phyloP scores from a whole-genome alignment of 2,113 vertebrate species.

The Loxodonta africana region DNA sequence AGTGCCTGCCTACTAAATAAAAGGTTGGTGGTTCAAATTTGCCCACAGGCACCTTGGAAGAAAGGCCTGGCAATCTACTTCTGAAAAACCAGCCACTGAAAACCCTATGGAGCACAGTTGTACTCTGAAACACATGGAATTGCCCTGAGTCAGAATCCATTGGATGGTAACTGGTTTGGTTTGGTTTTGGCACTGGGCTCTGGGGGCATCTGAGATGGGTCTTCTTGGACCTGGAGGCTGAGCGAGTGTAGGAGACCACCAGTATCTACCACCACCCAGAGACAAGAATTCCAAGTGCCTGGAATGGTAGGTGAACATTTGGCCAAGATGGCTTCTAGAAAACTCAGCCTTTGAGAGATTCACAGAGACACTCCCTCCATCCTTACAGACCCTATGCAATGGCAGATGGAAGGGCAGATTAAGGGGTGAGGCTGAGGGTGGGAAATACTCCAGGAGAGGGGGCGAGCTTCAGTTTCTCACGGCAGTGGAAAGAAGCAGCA shows the following conservation, averaged over 20 bases:
- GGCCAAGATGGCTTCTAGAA: neutral
- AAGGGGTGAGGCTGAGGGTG: neutral
- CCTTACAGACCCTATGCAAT: neutral
- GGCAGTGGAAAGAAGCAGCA: neutral
- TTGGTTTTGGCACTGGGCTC: neutral
- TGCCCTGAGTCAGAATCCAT: neutral
- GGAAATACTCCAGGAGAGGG: no score
- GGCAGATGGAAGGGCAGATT: neutral
- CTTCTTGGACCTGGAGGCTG: neutral
- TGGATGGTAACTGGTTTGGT: neutral
- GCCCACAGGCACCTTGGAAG: neutral
- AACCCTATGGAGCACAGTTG: neutral
- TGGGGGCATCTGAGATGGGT: rapidly evolving
- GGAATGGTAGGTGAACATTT: neutral
- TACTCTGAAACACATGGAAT: neutral
- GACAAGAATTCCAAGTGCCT: neutral
- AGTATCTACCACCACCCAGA: neutral
- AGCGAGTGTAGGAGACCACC: neutral
- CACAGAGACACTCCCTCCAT: neutral
- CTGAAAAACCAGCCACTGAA: neutral
- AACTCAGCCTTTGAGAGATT: neutral
- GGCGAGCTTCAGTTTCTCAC: neutral
- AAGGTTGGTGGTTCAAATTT: neutral
- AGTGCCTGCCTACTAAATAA: neutral
- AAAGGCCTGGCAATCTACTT: neutral